Evolutionary conservation across 2,113 vertebrate genomes (phyloP).

Genomic region (Ivindomyrus marchei): DNA sequence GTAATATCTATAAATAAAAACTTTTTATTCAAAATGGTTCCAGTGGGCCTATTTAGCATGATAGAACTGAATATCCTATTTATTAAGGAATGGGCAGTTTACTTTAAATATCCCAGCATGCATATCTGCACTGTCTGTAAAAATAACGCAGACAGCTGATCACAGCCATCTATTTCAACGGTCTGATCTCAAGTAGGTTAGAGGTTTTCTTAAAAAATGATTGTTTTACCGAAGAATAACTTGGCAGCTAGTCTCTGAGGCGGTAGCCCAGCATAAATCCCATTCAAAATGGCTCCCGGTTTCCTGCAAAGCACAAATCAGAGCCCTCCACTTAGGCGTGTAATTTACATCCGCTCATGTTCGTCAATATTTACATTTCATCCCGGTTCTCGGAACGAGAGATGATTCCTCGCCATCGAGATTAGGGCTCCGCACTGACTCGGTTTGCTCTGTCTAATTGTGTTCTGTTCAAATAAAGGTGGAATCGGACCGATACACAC

Average conservation of each 20-base stretch:
- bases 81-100: not conserved
- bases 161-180: not conserved
- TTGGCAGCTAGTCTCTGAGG: too few relatives aligned
- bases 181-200: not conserved
- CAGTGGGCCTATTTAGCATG: not conserved
- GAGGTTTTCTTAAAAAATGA: not conserved
- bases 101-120: not conserved
- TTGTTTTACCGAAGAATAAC: not conserved
- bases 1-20: not conserved
- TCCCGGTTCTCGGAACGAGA: not conserved
- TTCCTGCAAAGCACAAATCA: not conserved
- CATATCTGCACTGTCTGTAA: not conserved
- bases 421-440: not conserved
- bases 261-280: not conserved
- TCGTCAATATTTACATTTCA: conserved; percentile 23
- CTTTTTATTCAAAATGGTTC: not conserved
- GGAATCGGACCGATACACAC: conserved; percentile 15
- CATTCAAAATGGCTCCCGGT: not conserved
- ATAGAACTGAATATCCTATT: not conserved
- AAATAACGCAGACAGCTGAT: not conserved
- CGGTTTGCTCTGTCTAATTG: conserved; percentile 31
- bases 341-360: conserved; percentile 6
- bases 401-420: not conserved
- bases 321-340: not conserved
- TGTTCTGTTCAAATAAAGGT: conserved; percentile 27